A percentile compares a stretch with the other conserved stretches of the same genome.
Conservation (phyloP, 2,113 vertebrate genomes). For the Ibidorhyncha struthersii region DNA sequence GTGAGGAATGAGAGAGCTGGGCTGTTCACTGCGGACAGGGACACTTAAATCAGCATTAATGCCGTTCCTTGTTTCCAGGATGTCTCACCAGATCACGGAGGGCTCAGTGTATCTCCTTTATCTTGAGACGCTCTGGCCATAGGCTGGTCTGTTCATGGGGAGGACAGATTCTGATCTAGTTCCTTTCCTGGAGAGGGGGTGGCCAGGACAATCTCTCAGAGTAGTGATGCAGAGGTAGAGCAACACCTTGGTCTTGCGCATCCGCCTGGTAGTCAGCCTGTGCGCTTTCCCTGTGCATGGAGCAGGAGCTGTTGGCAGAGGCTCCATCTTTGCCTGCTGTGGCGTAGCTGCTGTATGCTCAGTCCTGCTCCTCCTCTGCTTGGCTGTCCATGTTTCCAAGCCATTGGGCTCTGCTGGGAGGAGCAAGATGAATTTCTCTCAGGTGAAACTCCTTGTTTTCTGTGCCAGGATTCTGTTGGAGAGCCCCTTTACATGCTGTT, state of each 20-base stretch:
- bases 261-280: background rate
- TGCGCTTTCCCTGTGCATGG: background rate
- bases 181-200: background rate
- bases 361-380: background rate
- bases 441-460: background rate
- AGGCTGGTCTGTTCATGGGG: background rate
- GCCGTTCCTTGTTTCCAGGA: background rate
- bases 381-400: background rate
- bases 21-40: background rate
- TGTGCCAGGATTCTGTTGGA: conserved; percentile 88
- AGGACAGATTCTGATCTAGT: background rate
- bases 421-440: background rate
- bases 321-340: background rate
- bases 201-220: background rate
- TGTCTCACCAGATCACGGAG: background rate
- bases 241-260: background rate
- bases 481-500: conserved; percentile 97
- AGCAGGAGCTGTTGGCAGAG: background rate
- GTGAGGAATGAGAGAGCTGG: background rate
- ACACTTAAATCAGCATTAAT: background rate
- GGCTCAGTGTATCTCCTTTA: background rate
- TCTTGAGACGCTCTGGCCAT: background rate
- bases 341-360: background rate
- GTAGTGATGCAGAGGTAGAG: background rate
- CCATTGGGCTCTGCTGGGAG: background rate